Percentiles rank a stretch among this genome's conserved stretches.
phyloP scores from a whole-genome alignment of 1,140 invertebrate species.

The Caenorhabditis briggsae region DNA sequence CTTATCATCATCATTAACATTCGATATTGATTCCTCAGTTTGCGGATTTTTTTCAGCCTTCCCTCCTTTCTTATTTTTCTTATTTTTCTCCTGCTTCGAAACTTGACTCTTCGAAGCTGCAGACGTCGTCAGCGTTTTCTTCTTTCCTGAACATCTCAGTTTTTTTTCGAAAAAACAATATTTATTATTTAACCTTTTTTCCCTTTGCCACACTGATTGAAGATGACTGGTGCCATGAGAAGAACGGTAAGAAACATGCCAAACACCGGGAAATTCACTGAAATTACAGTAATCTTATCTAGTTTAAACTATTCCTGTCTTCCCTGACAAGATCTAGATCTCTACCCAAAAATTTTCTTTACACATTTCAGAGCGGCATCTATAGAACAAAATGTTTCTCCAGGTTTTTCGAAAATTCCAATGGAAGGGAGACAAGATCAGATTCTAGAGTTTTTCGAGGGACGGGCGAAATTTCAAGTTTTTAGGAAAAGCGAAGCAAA shows the following conservation, averaged over 20 bases:
- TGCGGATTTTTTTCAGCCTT: neutral
- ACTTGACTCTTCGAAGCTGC: neutral
- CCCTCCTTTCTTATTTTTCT: neutral
- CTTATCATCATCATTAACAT: conserved; percentile 25
- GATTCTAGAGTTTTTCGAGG: neutral
- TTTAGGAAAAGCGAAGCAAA: neutral
- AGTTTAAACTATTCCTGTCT: neutral
- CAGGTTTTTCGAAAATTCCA: neutral
- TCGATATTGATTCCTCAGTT: neutral
- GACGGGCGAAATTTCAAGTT: conserved; percentile 3
- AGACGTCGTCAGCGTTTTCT: neutral
- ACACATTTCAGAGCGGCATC: neutral
- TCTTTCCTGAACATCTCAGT: neutral
- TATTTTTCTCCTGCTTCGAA: neutral
- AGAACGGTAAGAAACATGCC: conserved; percentile 33
- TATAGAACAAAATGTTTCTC: conserved; percentile 1
- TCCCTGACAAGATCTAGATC: neutral
- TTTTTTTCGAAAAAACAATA: too few relatives aligned
- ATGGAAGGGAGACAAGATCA: neutral
- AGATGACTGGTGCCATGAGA: neutral
- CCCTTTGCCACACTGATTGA: neutral
- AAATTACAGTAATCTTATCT: neutral
- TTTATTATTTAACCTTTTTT: conserved; percentile 2
- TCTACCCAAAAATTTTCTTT: neutral
- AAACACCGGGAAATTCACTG: conserved; percentile 35